Evolutionary conservation across 2,797 vertebrate species (phyloP).

Genomic region (Microhierax caerulescens): DNA sequence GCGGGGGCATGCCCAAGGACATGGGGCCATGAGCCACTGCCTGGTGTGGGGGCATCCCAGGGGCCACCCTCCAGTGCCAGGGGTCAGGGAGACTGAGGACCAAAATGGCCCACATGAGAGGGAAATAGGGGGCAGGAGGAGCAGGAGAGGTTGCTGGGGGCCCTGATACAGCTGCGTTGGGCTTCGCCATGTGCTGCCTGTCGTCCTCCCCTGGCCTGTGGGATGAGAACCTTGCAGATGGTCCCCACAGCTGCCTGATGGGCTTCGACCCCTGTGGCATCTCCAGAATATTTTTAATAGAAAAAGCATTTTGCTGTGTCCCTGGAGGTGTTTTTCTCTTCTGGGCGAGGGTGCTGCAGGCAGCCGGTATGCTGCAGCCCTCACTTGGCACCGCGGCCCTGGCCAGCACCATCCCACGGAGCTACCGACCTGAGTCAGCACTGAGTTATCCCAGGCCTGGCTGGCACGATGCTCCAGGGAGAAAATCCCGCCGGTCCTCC

Average conservation of each 20-base stretch:
- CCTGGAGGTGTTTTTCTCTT: not conserved
- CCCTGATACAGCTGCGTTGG: not conserved
- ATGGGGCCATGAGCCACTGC: fast-evolving
- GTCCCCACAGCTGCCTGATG: fast-evolving
- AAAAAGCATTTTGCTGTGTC: not conserved
- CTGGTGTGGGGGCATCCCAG: not conserved
- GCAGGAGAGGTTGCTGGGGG: not conserved
- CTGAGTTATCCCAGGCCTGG: not conserved
- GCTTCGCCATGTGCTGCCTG: fast-evolving
- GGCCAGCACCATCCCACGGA: not conserved
- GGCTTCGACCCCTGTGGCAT: not conserved
- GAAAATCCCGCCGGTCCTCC: not conserved
- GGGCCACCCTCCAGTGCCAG: not conserved
- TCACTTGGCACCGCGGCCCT: fast-evolving
- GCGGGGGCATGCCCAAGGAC: not conserved
- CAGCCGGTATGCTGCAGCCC: not conserved
- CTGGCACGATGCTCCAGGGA: fast-evolving
- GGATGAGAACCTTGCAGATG: not conserved
- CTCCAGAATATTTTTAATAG: not conserved
- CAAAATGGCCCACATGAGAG: not conserved
- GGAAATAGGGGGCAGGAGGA: not conserved
- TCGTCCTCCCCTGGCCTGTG: fast-evolving
- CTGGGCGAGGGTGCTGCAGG: not conserved
- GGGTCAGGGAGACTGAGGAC: not conserved
- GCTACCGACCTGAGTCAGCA: fast-evolving